phyloP scores from a whole-genome alignment of 2,888 invertebrate genomes.

The Luperina nickerlii region DNA sequence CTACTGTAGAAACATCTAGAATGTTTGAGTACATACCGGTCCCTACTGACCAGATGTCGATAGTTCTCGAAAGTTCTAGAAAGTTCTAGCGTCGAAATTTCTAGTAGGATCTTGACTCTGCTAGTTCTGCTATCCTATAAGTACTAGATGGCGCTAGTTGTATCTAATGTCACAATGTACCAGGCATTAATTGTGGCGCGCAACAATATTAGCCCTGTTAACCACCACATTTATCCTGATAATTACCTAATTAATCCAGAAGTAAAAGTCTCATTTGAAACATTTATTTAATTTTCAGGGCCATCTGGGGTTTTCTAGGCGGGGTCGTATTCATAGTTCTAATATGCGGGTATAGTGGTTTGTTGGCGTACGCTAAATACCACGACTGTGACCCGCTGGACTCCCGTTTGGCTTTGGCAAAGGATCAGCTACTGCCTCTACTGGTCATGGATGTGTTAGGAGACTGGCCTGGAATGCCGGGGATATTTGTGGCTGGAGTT shows the following conservation, averaged over 20 bases:
- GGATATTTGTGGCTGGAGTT: constrained; percentile 96
- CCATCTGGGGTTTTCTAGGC: constrained; percentile 92
- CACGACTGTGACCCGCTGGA: constrained; percentile 94
- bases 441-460: constrained; percentile 96
- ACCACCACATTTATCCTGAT: too few species aligned
- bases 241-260: neutral
- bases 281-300: constrained; percentile 85
- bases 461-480: constrained; percentile 94
- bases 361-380: constrained; percentile 94
- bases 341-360: constrained; percentile 93
- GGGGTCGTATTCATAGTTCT: constrained; percentile 92
- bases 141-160: too few species aligned
- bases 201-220: too few species aligned
- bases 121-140: too few species aligned
- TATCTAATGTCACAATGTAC: too few species aligned
- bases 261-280: neutral
- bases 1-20: too few species aligned
- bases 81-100: too few species aligned
- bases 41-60: too few species aligned
- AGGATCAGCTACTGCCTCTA: constrained; percentile 95
- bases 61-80: too few species aligned
- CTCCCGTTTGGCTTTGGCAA: constrained; percentile 92
- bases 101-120: too few species aligned
- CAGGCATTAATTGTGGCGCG: too few species aligned
- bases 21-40: too few species aligned